These are phyloP conservation scores for Sterrhoptilus dennistouni DNA, from an alignment of 2,113 vertebrate species.

Conservation along the genomic window DNA sequence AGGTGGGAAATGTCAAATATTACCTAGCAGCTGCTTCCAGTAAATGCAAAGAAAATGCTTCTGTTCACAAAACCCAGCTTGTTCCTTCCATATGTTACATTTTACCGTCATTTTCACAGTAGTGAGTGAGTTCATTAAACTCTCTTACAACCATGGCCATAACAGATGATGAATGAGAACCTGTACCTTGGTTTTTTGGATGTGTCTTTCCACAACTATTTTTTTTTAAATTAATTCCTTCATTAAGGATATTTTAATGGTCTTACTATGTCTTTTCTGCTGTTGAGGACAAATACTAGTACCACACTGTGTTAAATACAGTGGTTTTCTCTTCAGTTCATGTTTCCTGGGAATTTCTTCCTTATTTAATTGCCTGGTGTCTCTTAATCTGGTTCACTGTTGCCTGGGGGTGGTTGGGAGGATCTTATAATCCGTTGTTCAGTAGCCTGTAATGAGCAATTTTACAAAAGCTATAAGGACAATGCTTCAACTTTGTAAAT, in stretches of 20 bases:
- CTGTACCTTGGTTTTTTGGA: background rate
- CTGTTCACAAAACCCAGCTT: background rate
- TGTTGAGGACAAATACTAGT: background rate
- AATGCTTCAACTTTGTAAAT: slow-evolving; percentile 10
- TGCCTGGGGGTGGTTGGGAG: background rate
- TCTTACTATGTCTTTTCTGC: background rate
- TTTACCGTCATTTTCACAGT: background rate
- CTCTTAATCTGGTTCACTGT: background rate
- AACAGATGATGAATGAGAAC: background rate
- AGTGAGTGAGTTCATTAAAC: background rate
- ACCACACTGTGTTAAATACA: background rate
- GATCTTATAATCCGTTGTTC: slow-evolving; percentile 36
- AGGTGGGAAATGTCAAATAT: background rate
- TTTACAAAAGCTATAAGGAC: background rate
- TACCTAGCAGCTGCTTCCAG: background rate
- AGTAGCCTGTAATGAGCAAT: slow-evolving; percentile 25
- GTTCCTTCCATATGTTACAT: background rate
- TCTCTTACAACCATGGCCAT: background rate
- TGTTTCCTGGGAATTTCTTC: background rate
- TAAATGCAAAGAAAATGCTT: background rate
- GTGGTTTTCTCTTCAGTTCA: background rate
- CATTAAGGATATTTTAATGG: background rate
- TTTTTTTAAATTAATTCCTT: background rate
- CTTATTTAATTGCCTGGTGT: slow-evolving; percentile 12
- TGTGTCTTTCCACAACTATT: background rate